These are phyloP conservation scores for Aspidiotus rigidus DNA, from an alignment of 2,888 invertebrate genomes.

Conservation along the genomic window DNA sequence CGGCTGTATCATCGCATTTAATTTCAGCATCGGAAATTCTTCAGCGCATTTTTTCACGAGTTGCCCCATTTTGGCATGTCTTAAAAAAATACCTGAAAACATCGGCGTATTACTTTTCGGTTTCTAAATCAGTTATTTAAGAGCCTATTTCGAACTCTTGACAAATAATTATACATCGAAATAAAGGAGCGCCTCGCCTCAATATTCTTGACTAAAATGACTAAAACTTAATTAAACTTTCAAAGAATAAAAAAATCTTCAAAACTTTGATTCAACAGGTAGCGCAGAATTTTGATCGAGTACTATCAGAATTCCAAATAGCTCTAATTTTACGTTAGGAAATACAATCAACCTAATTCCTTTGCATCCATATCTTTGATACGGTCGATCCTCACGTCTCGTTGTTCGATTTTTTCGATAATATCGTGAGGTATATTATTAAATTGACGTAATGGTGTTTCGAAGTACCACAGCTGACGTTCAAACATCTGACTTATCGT, in stretches of 20 bases:
- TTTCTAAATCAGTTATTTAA: too few relatives aligned
- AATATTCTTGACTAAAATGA: too few relatives aligned
- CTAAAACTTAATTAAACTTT: too few relatives aligned
- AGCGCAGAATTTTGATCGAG: too few relatives aligned
- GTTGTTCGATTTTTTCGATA: constrained; percentile 66
- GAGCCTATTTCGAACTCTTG: too few relatives aligned
- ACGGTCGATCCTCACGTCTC: constrained; percentile 62
- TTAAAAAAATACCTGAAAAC: constrained; percentile 54
- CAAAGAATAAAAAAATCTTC: too few relatives aligned
- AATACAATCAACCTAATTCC: constrained; percentile 60
- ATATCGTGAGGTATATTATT: constrained; percentile 65
- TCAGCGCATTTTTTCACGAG: constrained; percentile 72
- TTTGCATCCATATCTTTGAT: constrained; percentile 77
- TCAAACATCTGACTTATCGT: constrained; percentile 88
- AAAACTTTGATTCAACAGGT: too few relatives aligned
- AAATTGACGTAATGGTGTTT: constrained; percentile 61
- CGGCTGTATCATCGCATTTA: constrained; percentile 81
- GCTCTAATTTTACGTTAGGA: too few relatives aligned
- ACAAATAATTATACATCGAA: too few relatives aligned
- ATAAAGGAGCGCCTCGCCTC: too few relatives aligned
- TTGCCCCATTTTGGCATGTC: constrained; percentile 65
- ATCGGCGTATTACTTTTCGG: too few relatives aligned
- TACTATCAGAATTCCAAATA: too few relatives aligned
- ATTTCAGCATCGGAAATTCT: constrained; percentile 73
- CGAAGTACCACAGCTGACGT: constrained; percentile 77